These are phyloP conservation scores for Cerastoderma edule DNA, from an alignment of 2,888 invertebrate species.

Conservation along the genomic window DNA sequence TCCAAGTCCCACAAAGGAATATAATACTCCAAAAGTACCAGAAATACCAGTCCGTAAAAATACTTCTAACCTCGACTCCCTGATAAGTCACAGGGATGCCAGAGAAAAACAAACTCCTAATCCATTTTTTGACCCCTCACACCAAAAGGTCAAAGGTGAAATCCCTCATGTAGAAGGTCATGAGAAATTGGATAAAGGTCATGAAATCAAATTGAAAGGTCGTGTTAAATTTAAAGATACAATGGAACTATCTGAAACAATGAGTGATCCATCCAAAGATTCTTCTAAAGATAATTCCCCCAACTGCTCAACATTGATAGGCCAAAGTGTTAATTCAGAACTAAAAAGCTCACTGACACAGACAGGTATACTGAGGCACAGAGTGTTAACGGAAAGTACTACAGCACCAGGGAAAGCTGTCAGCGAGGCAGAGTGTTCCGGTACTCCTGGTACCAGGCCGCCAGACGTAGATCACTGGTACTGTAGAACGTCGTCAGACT, in stretches of 20 bases:
- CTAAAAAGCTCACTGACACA: background rate
- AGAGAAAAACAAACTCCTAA: background rate
- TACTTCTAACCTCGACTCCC: background rate
- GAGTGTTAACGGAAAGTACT: background rate
- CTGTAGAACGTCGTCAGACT: slow-evolving; percentile 10
- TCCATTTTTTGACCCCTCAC: background rate
- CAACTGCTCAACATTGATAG: background rate
- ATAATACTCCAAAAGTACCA: background rate
- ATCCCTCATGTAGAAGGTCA: background rate
- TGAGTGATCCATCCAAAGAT: background rate
- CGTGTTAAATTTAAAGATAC: background rate
- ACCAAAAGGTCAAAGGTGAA: background rate
- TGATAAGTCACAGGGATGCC: background rate
- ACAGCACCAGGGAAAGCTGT: background rate
- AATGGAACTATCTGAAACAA: background rate
- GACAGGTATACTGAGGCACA: background rate
- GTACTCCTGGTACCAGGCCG: slow-evolving; percentile 3
- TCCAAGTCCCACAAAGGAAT: slow-evolving; percentile 2
- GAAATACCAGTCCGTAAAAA: slow-evolving; percentile 7
- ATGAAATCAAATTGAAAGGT: background rate
- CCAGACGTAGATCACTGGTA: slow-evolving; percentile 2
- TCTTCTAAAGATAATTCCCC: no score
- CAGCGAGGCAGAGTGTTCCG: background rate
- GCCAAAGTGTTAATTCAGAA: background rate
- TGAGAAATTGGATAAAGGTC: background rate